A percentile compares a stretch with the other conserved stretches of the same genome.
These are phyloP conservation scores for Ceuthmochares aereus DNA, from an alignment of 2,113 vertebrate species.

Conservation along the genomic window DNA sequence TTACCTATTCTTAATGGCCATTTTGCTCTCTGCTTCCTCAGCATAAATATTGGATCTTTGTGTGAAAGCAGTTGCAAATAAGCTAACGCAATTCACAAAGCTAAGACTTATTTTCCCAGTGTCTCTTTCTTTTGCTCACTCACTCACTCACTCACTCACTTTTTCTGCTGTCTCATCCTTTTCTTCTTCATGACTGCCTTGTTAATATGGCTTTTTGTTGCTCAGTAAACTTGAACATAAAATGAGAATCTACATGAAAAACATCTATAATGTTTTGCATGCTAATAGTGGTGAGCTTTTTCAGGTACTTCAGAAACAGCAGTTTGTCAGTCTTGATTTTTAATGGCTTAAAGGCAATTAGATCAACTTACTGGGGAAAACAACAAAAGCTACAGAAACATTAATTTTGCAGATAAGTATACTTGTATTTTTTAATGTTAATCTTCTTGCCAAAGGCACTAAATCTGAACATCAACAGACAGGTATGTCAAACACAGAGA, in stretches of 20 bases:
- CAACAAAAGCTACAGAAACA: background rate
- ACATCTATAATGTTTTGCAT: background rate
- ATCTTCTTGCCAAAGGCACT: background rate
- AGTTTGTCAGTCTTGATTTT: conserved; percentile 29
- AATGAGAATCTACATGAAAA: conserved; percentile 30
- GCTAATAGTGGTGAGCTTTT: conserved; percentile 30
- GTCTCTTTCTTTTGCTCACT: background rate
- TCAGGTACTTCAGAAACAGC: conserved; percentile 14
- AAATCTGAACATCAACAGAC: conserved; percentile 12
- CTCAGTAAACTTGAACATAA: conserved; percentile 9
- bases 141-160: no score
- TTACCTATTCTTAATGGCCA: background rate
- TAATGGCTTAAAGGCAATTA: conserved; percentile 47
- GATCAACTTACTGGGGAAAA: background rate
- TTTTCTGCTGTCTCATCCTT: background rate
- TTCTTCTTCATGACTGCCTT: background rate
- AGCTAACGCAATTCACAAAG: background rate
- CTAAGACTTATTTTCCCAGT: background rate
- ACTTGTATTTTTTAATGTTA: conserved; percentile 6
- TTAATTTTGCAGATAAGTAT: conserved; percentile 21
- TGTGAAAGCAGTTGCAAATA: background rate
- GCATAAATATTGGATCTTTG: background rate
- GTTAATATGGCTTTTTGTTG: conserved; percentile 23
- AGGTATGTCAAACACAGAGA: background rate
- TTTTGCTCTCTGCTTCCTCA: background rate